A percentile compares a stretch with the other conserved stretches of the same genome.
Evolutionary conservation across 2,113 vertebrate genomes (phyloP).

Genomic region (Dromiciops gliroides): DNA sequence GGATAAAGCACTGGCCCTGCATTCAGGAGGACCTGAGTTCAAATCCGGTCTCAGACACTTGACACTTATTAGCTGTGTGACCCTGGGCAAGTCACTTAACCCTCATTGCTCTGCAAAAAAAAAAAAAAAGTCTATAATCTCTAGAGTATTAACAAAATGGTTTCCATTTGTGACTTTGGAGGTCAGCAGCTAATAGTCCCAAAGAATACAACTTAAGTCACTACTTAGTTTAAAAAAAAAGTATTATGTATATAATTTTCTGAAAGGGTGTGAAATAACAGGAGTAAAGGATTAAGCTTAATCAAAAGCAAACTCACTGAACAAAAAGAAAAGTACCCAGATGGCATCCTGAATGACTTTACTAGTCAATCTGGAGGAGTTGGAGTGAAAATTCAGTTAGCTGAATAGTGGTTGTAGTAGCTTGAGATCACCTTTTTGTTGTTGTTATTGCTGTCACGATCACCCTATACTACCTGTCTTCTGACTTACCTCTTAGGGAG

Average conservation of each 20-base stretch:
- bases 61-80: too few relatives aligned
- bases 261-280: not conserved
- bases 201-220: not conserved
- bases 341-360: not conserved
- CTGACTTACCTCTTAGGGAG: not conserved
- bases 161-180: not conserved
- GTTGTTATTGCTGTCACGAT: not conserved
- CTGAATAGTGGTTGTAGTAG: not conserved
- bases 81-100: too few relatives aligned
- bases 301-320: not conserved
- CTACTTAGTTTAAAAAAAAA: not conserved
- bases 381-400: not conserved
- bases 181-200: not conserved
- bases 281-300: not conserved
- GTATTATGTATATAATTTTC: not conserved
- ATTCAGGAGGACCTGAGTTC: too few relatives aligned
- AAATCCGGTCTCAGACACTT: too few relatives aligned
- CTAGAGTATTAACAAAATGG: not conserved
- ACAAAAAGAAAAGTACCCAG: not conserved
- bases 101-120: too few relatives aligned
- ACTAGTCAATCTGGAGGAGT: not conserved
- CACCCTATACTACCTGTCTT: not conserved
- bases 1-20: too few relatives aligned
- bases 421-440: too few relatives aligned
- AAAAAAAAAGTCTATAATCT: not conserved